Evolutionary conservation across 2,888 invertebrate genomes (phyloP), one percentile per base, ranked within the genome.

Genomic region (Cryptophagus acutangulus): DNA sequence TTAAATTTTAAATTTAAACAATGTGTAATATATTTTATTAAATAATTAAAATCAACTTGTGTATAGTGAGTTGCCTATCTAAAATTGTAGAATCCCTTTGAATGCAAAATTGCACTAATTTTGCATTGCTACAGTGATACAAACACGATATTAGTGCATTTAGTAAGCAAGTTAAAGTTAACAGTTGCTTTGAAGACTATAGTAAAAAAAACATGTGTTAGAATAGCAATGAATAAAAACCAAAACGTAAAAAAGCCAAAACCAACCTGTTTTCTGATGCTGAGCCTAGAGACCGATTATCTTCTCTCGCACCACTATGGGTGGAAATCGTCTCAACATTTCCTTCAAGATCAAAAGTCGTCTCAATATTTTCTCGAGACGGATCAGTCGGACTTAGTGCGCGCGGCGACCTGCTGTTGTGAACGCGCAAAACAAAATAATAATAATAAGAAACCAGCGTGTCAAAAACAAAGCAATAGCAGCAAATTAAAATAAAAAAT

Each of bases 291-390:
- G 74, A 73, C 45, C 74, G 65, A 42, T 71, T 71, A 50, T 76
- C 76, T 34, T 82, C 82, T 58, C 84, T 81, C 60, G 84, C 83
- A 38, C 83, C 79, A 68, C 86, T 87, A 67, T 88, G 87, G 49
- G 87, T 87, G 53, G 90, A 90, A 58, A 90, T 84, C 2, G 93
- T 92, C 69, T 93, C 92, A 48, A 91, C 85, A 69, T 90, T 90
- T 46, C 90, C 91, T 63, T 93, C 92, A 57, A 90, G 77, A 69
- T 91, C 93, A 71, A 89, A 92, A 18, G 87, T 89, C 10, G 89
- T 86, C 67, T 84, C 86, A 64, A 82, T 84, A 71, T 83, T 85
- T 66, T 85, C 84, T 57, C 82, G 81, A 58, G 74, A 76, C 41
- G 75, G 74, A 28, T 68, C 68, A 16, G 62, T 61, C n/a, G 69